phyloP scores from a whole-genome alignment of 2,113 vertebrate genomes.

The Cromileptes altivelis region DNA sequence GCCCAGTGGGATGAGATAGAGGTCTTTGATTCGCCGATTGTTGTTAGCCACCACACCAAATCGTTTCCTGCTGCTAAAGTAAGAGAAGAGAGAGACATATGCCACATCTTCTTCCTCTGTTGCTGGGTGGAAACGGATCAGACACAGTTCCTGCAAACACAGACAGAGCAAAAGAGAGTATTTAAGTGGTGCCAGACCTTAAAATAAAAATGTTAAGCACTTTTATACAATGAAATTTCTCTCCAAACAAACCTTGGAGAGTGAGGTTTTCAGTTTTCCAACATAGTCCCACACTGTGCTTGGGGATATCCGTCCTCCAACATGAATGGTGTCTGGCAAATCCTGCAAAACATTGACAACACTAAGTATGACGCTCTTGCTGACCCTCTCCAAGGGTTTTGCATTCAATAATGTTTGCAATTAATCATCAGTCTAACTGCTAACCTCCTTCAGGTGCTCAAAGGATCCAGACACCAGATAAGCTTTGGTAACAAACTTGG shows the following conservation, averaged over 20 bases:
- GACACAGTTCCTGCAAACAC: slow-evolving; percentile 91
- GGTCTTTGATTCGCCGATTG: slow-evolving; percentile 97
- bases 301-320: slow-evolving; percentile 95
- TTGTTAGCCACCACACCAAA: slow-evolving; percentile 98
- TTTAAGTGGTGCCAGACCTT: neutral
- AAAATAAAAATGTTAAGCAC: neutral
- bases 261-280: slow-evolving; percentile 96
- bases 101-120: slow-evolving; percentile 98
- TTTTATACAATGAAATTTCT: neutral
- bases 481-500: slow-evolving; percentile 98
- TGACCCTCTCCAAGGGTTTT: neutral
- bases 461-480: slow-evolving; percentile 96
- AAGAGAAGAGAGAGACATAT: slow-evolving; percentile 98
- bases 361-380: neutral
- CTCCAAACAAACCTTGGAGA: slow-evolving; percentile 92
- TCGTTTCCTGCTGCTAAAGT: slow-evolving; percentile 97
- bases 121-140: slow-evolving; percentile 98
- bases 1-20: slow-evolving; percentile 97
- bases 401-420: neutral
- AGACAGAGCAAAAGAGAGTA: neutral
- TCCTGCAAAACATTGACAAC: slow-evolving; percentile 86
- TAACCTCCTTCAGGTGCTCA: slow-evolving; percentile 96
- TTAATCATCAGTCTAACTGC: slow-evolving; percentile 37
- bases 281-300: slow-evolving; percentile 99
- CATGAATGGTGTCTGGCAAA: slow-evolving; percentile 96